These are phyloP conservation scores for Crossocerus cetratus DNA, from an alignment of 2,888 invertebrate species.

Conservation along the genomic window DNA sequence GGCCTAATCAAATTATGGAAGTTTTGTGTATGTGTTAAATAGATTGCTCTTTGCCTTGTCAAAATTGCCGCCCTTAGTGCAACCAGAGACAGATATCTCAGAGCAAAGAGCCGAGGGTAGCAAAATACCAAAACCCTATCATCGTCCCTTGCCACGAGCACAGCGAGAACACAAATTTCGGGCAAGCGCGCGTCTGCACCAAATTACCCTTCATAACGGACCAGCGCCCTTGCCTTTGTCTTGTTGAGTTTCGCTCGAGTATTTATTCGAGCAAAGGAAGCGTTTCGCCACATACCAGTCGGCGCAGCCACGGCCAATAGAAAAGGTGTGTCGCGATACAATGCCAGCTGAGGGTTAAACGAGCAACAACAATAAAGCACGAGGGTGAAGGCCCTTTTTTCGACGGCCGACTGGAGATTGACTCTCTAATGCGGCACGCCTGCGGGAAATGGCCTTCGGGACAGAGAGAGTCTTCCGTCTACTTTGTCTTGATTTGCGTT, in stretches of 20 bases:
- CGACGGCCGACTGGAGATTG: constrained; percentile 47
- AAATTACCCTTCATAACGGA: constrained; percentile 44
- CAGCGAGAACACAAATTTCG: constrained; percentile 8
- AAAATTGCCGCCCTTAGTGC: too few relatives aligned
- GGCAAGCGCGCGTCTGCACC: constrained; percentile 37
- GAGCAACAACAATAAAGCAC: constrained; percentile 22
- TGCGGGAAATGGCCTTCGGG: constrained; percentile 67
- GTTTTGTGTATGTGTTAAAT: too few relatives aligned
- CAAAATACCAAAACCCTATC: too few relatives aligned
- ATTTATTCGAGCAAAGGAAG: constrained; percentile 24
- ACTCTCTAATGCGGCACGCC: constrained; percentile 61
- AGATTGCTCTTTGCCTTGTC: too few relatives aligned
- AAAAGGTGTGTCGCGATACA: constrained; percentile 16
- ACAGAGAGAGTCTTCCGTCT: constrained; percentile 54
- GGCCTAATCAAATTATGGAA: too few relatives aligned
- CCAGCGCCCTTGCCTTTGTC: constrained; percentile 10
- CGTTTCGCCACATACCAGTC: constrained; percentile 13
- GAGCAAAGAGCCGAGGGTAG: too few relatives aligned
- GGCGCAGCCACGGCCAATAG: constrained; percentile 15
- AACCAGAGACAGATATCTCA: too few relatives aligned
- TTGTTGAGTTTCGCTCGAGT: constrained; percentile 20
- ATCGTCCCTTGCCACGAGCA: too few relatives aligned
- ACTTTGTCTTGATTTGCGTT: constrained; percentile 33
- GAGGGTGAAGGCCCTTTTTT: constrained; percentile 10
- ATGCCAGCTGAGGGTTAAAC: constrained; percentile 17